Conservation (phyloP, 2,888 invertebrate species). For the Eupithecia centaureata region DNA sequence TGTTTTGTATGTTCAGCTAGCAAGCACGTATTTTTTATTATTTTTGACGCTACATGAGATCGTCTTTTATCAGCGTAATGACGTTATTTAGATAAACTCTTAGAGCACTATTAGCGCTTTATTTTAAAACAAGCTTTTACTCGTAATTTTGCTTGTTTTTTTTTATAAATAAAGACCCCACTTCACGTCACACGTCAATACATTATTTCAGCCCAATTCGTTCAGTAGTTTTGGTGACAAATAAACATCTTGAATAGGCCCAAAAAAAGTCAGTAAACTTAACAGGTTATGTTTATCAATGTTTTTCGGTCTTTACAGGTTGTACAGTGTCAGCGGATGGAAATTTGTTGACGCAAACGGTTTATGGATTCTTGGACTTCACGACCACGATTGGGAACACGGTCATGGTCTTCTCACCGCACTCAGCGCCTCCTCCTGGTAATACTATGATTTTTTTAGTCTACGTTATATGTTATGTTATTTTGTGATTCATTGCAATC, state of each 20-base stretch:
- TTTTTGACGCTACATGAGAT: constrained; percentile 15
- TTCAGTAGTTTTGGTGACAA: not conserved
- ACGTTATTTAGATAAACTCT: constrained; percentile 19
- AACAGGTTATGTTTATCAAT: not conserved
- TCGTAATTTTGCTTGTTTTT: not conserved
- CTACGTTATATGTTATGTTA: not conserved
- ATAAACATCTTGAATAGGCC: not conserved
- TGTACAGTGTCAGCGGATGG: constrained; percentile 45
- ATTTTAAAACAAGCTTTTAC: not conserved
- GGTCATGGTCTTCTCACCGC: constrained; percentile 96
- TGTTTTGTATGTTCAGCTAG: constrained; percentile 32
- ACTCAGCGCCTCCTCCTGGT: constrained; percentile 90
- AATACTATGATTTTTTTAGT: constrained; percentile 38
- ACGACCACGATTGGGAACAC: constrained; percentile 97
- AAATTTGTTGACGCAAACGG: constrained; percentile 91
- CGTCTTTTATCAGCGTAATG: constrained; percentile 22
- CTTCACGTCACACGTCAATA: too few species aligned
- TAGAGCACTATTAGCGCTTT: not conserved
- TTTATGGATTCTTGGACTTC: constrained; percentile 96
- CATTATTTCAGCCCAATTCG: not conserved
- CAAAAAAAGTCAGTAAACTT: not conserved
- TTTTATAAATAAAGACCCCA: not conserved
- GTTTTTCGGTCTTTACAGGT: constrained; percentile 36
- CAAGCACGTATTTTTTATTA: constrained; percentile 32
- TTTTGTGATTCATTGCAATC: not conserved